Evolutionary conservation across 1,140 invertebrate genomes (phyloP).

Genomic region (Ceratosolen fusciceps): DNA sequence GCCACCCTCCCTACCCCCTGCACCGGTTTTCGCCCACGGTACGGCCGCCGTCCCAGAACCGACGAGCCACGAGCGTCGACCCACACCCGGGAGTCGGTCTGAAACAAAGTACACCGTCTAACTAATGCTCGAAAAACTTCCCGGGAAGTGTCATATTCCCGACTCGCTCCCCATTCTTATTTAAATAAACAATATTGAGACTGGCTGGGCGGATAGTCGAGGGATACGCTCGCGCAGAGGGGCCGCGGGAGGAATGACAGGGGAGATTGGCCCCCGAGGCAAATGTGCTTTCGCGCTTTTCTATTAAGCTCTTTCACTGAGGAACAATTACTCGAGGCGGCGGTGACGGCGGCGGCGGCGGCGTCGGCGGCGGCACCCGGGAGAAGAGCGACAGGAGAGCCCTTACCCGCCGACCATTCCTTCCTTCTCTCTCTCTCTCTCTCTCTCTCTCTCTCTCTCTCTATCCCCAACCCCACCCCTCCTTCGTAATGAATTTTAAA

Average conservation of each 20-base stretch:
- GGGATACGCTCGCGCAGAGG: too few species aligned
- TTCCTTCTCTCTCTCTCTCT: too few species aligned
- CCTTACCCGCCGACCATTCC: too few species aligned
- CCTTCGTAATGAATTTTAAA: conserved; percentile 71
- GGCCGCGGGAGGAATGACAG: conserved; percentile 54
- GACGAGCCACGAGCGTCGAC: background rate
- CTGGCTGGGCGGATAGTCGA: too few species aligned
- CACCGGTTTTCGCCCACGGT: too few species aligned
- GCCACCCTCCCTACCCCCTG: background rate
- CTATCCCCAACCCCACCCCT: conserved; percentile 35
- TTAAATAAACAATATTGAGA: conserved; percentile 71
- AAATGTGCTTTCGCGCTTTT: conserved; percentile 26
- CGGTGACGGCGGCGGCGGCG: too few species aligned
- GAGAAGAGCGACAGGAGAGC: conserved; percentile 49
- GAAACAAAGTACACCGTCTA: background rate
- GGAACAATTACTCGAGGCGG: conserved; percentile 68
- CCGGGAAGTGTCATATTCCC: conserved; percentile 32
- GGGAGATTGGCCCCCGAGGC: conserved; percentile 61
- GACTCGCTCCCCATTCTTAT: conserved; percentile 60
- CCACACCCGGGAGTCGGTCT: background rate
- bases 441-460: too few species aligned
- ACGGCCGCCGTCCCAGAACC: too few species aligned
- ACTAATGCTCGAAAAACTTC: background rate
- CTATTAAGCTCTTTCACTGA: conserved; percentile 57
- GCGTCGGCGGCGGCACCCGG: conserved; percentile 45